A percentile compares a stretch with the other conserved stretches of the same genome.
These are phyloP conservation scores for Meles meles DNA, from an alignment of 2,113 vertebrate species.

Conservation along the genomic window DNA sequence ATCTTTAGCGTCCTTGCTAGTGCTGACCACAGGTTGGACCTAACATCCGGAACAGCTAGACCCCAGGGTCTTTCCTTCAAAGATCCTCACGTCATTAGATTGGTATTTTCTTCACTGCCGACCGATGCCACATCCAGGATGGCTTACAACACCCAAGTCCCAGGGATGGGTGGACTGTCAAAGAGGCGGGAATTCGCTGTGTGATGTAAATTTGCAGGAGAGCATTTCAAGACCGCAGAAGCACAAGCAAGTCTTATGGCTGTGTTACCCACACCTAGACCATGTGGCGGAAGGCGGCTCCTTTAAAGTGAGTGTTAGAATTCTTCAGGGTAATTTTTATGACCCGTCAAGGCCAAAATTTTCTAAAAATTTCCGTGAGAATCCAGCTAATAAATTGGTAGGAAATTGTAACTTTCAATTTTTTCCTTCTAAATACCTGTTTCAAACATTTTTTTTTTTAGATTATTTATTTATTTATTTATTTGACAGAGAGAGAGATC, in stretches of 20 bases:
- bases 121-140: background rate
- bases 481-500: too few relatives aligned
- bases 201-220: background rate
- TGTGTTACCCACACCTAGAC: background rate
- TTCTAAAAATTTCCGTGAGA: constrained; percentile 18
- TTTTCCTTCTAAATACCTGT: background rate
- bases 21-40: background rate
- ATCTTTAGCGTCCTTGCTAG: background rate
- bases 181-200: background rate
- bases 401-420: background rate
- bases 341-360: constrained; percentile 4
- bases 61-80: background rate
- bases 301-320: background rate
- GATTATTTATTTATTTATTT: too few relatives aligned
- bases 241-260: background rate
- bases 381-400: background rate
- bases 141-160: background rate
- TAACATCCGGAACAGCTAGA: background rate
- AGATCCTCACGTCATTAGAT: background rate
- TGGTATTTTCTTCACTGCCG: background rate
- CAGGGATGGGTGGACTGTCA: background rate
- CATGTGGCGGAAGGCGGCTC: background rate
- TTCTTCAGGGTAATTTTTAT: background rate
- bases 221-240: background rate
- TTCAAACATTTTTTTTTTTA: background rate